Evolutionary conservation across 1,140 invertebrate genomes (phyloP), one percentile per base, ranked within the genome.

Genomic region (Heliconius nattereri): DNA sequence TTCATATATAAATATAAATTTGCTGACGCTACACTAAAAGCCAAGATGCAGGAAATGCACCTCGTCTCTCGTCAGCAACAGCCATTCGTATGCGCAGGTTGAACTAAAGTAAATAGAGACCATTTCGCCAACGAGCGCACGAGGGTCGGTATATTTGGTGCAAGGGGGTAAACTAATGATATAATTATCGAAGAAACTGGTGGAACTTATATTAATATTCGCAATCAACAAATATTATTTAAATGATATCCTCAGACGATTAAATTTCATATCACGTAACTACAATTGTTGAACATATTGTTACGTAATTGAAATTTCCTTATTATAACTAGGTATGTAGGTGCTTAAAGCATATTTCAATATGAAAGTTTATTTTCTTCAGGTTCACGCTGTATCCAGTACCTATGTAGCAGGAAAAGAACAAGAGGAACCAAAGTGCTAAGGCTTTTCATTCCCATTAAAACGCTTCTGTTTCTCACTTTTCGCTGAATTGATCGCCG

Each of bases 21-120:
- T 89, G 89, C 84, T 80, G 75, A 83, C 86, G 26, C 26, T 92
- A 87, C 89, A 5, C 20, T 83, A 80, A 84, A 84, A 82, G 79
- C 74, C 83, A 79, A 81, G 79, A 76, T 91, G 89, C 87, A 91
- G 87, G 86, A 90, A 89, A 90, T 92, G 90, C 91, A 91, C 35
- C 84, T 85, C 81, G 73, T 81, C 78, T 81, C 73, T 84, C 81
- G 85, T 86, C 73, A 78, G 80, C 85, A 85, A 87, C 81, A 82
- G 78, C 84, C 86, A 89, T 90, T 89, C 85, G 83, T 87, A 90
- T 88, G 85, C 85, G 82, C 80, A 70, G 57, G 76, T 79, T 79
- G 72, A 78, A 73, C 73, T 78, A 74, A 40, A 82, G 83, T 81
- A 84, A 81, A 84, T 77, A 81, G 72, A 57, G 32, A 85, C 81